Evolutionary conservation across 1,140 invertebrate genomes (phyloP).

Genomic region (Drosophila yakuba): DNA sequence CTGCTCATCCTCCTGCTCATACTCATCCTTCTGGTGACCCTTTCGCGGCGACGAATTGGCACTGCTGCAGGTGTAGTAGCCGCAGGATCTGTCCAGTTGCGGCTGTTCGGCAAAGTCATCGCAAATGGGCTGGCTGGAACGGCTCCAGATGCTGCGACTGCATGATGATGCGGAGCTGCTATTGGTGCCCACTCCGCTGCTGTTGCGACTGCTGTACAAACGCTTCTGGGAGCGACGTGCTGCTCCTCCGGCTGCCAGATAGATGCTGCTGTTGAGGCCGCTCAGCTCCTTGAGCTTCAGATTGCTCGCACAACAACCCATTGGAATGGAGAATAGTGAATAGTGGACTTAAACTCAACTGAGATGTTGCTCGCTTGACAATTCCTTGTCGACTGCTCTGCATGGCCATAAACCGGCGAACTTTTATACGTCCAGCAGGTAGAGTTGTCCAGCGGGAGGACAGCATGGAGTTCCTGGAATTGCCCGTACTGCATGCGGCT

Average conservation of each 20-base stretch:
- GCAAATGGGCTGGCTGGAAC: slow-evolving; percentile 54
- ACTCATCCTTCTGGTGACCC: not conserved
- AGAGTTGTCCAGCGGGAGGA: not conserved
- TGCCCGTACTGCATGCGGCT: not conserved
- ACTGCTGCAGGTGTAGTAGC: slow-evolving; percentile 71
- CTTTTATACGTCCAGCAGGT: slow-evolving; percentile 46
- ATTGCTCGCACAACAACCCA: slow-evolving; percentile 71
- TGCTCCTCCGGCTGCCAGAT: slow-evolving; percentile 11
- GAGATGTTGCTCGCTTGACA: slow-evolving; percentile 7
- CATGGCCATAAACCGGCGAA: slow-evolving; percentile 1
- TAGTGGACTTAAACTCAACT: too few relatives aligned
- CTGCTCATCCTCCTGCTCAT: not conserved
- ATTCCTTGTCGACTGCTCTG: slow-evolving; percentile 33
- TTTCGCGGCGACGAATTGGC: slow-evolving; percentile 56
- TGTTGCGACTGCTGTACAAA: slow-evolving; percentile 33
- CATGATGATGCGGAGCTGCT: slow-evolving; percentile 33
- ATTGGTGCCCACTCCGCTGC: slow-evolving; percentile 46
- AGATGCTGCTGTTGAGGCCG: slow-evolving; percentile 38
- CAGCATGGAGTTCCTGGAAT: slow-evolving; percentile 22
- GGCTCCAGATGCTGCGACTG: slow-evolving; percentile 50
- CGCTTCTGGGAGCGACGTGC: slow-evolving; percentile 39
- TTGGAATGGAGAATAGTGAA: not conserved
- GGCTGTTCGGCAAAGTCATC: slow-evolving; percentile 73
- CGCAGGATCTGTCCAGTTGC: slow-evolving; percentile 51
- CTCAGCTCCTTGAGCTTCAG: slow-evolving; percentile 44